phyloP scores from a whole-genome alignment of 2,888 invertebrate species.

The Pomacea canaliculata region DNA sequence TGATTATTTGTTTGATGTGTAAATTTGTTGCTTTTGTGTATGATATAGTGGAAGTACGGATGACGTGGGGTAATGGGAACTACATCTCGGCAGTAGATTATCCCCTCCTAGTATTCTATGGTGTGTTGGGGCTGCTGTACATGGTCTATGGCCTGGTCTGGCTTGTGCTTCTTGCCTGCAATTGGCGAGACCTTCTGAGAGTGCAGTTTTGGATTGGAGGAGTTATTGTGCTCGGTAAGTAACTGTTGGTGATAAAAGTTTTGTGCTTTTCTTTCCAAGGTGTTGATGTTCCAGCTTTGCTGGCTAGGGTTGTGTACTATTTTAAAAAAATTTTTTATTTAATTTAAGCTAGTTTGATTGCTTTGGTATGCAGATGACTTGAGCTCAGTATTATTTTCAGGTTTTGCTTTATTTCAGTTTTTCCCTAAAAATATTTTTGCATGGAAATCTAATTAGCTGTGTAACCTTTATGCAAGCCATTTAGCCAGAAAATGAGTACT shows the following conservation, averaged over 20 bases:
- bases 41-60: constrained; percentile 74
- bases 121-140: constrained; percentile 89
- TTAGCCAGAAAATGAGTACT: too few relatives aligned
- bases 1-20: too few relatives aligned
- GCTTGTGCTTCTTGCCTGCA: constrained; percentile 85
- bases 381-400: too few relatives aligned
- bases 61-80: constrained; percentile 80
- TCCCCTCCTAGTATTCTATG: constrained; percentile 90
- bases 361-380: not conserved
- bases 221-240: constrained; percentile 83
- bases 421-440: too few relatives aligned
- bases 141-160: constrained; percentile 85
- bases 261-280: not conserved
- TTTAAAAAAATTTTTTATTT: not conserved
- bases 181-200: constrained; percentile 90
- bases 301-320: not conserved
- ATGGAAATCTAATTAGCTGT: too few relatives aligned
- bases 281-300: not conserved
- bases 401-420: too few relatives aligned
- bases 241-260: not conserved
- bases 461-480: too few relatives aligned
- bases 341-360: not conserved
- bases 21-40: not conserved
- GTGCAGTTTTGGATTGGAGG: constrained; percentile 97
- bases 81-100: constrained; percentile 91